Conservation (phyloP, 2,113 vertebrate species). For the Plecturocebus donacophilus region DNA sequence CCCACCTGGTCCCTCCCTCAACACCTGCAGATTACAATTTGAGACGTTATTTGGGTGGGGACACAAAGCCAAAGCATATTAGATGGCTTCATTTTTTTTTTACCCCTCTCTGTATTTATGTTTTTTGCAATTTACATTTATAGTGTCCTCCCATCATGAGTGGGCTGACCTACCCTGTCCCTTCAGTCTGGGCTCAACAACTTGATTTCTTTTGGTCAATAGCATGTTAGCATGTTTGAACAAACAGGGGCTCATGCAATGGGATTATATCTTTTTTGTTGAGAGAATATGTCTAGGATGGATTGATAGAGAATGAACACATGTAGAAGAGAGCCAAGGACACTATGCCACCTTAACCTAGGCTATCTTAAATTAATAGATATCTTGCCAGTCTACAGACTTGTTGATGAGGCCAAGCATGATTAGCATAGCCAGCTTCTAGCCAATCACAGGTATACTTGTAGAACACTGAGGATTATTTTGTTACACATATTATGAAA, state of each 20-base stretch:
- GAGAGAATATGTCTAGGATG: not conserved
- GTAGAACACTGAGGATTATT: not conserved
- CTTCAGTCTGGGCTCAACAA: not conserved
- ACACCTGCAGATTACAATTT: too few relatives aligned
- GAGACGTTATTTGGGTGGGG: too few relatives aligned
- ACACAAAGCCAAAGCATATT: too few relatives aligned
- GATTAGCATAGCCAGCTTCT: not conserved
- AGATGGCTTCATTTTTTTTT: not conserved
- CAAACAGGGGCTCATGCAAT: not conserved
- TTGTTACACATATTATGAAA: not conserved
- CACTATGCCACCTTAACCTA: not conserved
- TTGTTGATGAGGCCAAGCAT: not conserved
- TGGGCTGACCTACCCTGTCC: not conserved
- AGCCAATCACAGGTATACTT: not conserved
- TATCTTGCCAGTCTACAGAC: not conserved
- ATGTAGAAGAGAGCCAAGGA: not conserved
- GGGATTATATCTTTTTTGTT: not conserved
- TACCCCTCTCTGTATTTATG: not conserved
- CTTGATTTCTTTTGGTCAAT: constrained; percentile 27
- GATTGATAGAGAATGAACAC: not conserved
- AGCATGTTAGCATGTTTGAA: not conserved
- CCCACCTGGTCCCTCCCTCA: too few relatives aligned
- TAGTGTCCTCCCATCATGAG: not conserved
- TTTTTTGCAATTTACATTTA: constrained; percentile 1
- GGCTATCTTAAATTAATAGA: not conserved